Percentiles rank a stretch among this genome's conserved stretches.
These are phyloP conservation scores for Sebastes matsubarae DNA, from an alignment of 2,797 vertebrate genomes.

Conservation along the genomic window DNA sequence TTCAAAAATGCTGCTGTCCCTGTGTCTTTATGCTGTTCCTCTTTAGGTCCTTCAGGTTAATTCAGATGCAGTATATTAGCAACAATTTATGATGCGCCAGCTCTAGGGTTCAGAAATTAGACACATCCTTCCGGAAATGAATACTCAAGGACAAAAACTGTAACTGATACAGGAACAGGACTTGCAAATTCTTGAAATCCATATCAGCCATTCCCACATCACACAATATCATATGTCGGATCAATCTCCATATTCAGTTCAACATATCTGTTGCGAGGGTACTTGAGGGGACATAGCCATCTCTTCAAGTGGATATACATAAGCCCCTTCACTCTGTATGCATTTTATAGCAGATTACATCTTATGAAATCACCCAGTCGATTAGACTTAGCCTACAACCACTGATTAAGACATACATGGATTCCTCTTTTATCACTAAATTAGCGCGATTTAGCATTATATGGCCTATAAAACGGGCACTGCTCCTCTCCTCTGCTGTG, in stretches of 20 bases:
- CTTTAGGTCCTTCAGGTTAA: neutral
- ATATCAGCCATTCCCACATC: slow-evolving; percentile 3
- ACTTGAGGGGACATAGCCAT: neutral
- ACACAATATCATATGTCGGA: neutral
- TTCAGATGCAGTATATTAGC: neutral
- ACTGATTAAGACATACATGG: neutral
- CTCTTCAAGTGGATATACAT: neutral
- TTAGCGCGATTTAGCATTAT: neutral
- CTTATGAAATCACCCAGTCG: neutral
- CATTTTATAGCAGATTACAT: neutral
- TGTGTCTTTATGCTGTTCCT: neutral
- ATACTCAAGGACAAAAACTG: slow-evolving; percentile 43
- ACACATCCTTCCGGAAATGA: slow-evolving; percentile 27
- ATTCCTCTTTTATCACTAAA: neutral
- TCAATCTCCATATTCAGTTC: slow-evolving; percentile 22
- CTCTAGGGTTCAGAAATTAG: slow-evolving; percentile 14
- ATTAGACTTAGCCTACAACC: neutral
- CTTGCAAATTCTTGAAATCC: slow-evolving; percentile 25
- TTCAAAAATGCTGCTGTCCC: neutral
- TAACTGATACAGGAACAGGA: slow-evolving; percentile 35
- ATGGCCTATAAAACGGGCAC: neutral
- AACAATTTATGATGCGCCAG: neutral
- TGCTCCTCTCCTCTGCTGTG: neutral
- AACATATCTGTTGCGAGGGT: slow-evolving; percentile 1
- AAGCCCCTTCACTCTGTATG: neutral